These are phyloP conservation scores for Anthonomus grandis DNA, from an alignment of 1,140 invertebrate genomes.

Conservation along the genomic window DNA sequence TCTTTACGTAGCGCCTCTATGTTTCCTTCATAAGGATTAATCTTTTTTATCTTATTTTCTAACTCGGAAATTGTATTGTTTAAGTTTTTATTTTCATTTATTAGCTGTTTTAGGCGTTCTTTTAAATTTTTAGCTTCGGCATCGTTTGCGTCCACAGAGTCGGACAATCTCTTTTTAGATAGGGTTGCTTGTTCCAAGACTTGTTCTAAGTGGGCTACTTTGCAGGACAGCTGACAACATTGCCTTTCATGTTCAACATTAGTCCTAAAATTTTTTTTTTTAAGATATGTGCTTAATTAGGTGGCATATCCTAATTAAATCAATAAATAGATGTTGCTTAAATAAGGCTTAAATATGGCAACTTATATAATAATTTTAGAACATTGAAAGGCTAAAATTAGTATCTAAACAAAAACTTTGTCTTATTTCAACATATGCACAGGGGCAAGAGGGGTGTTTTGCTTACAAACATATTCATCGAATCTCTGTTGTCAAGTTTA, in stretches of 20 bases:
- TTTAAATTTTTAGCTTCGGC: not conserved
- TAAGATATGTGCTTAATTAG: not conserved
- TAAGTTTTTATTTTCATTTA: constrained; percentile 3
- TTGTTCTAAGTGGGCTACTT: constrained; percentile 6
- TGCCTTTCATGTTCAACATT: constrained; percentile 6
- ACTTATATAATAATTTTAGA: too few species aligned
- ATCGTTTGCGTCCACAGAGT: not conserved
- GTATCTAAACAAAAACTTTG: too few species aligned
- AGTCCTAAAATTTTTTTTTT: not conserved
- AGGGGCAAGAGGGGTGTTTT: too few species aligned
- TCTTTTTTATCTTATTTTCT: too few species aligned
- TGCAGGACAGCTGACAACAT: not conserved
- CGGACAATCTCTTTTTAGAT: not conserved
- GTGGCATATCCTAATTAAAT: not conserved
- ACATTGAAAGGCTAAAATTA: too few species aligned
- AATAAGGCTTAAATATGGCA: too few species aligned
- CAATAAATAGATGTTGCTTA: not conserved
- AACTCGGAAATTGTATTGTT: too few species aligned
- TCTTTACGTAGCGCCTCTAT: constrained; percentile 6
- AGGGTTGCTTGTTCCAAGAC: constrained; percentile 8
- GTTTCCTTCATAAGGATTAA: not conserved
- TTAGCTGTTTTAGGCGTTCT: constrained; percentile 3
- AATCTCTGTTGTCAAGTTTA: too few species aligned
- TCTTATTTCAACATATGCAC: too few species aligned
- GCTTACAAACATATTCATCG: too few species aligned